A percentile compares a stretch with the other conserved stretches of the same genome.
Evolutionary conservation across 2,888 invertebrate genomes (phyloP).

Genomic region (Tridacna gigas): DNA sequence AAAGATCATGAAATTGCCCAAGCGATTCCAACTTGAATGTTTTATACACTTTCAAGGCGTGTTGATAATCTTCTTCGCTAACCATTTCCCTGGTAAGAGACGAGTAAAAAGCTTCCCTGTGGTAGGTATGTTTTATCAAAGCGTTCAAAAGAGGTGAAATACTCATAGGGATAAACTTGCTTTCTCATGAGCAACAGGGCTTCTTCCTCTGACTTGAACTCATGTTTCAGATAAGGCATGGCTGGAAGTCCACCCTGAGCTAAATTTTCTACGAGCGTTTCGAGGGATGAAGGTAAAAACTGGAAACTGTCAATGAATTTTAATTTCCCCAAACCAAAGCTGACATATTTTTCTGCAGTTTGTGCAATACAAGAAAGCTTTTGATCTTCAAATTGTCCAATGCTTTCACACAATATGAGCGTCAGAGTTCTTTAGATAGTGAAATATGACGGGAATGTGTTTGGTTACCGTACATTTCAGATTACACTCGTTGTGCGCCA

Average conservation of each 20-base stretch:
- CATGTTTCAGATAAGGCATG: constrained; percentile 31
- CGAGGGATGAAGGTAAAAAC: constrained; percentile 27
- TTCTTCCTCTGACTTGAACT: constrained; percentile 26
- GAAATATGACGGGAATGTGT: constrained; percentile 35
- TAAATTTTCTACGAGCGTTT: constrained; percentile 40
- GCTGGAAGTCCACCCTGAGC: constrained; percentile 33
- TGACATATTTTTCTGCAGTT: constrained; percentile 31
- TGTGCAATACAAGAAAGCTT: constrained; percentile 29
- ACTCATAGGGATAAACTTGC: constrained; percentile 81
- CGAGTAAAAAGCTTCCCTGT: constrained; percentile 59
- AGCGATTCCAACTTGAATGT: constrained; percentile 30
- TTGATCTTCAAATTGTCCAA: constrained; percentile 31
- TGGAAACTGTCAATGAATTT: constrained; percentile 39
- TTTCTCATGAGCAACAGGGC: constrained; percentile 61
- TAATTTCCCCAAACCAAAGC: constrained; percentile 20
- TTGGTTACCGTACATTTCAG: background rate
- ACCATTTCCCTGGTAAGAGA: constrained; percentile 38
- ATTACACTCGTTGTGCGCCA: constrained; percentile 31
- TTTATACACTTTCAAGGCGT: constrained; percentile 42
- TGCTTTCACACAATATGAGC: constrained; percentile 22
- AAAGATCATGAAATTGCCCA: constrained; percentile 47
- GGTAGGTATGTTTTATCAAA: constrained; percentile 31
- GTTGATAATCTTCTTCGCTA: constrained; percentile 54
- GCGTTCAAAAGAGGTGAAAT: constrained; percentile 64
- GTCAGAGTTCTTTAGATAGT: constrained; percentile 29